A percentile compares a stretch with the other conserved stretches of the same genome.
Conservation (phyloP, 2,113 vertebrate species). For the Anser brachyrhynchus region DNA sequence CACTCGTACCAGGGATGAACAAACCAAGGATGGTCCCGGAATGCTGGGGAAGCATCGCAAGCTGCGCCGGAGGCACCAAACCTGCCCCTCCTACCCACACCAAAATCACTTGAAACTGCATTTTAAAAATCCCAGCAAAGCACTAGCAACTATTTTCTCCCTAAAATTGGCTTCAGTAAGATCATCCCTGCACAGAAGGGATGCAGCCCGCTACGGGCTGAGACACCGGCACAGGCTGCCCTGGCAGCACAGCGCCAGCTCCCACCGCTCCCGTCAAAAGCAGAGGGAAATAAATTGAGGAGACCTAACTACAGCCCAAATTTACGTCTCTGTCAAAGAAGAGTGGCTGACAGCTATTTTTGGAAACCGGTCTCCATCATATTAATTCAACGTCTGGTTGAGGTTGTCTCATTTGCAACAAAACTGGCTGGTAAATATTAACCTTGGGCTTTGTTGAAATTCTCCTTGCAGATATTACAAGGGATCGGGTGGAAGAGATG, state of each 20-base stretch:
- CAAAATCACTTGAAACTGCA: not conserved
- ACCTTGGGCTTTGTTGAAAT: constrained; percentile 70
- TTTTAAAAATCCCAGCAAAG: not conserved
- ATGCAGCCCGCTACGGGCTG: accelerated
- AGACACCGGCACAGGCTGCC: not conserved
- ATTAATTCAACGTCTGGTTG: constrained; percentile 63
- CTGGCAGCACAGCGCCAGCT: not conserved
- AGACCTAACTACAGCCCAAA: constrained; percentile 3
- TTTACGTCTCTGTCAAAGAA: constrained; percentile 58
- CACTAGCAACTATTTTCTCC: not conserved
- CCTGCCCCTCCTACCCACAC: not conserved
- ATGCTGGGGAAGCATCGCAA: not conserved
- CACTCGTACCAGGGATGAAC: not conserved
- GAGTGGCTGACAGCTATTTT: constrained; percentile 63
- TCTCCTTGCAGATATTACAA: constrained; percentile 63
- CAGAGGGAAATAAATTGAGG: not conserved
- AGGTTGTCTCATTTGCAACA: constrained; percentile 67
- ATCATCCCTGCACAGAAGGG: accelerated
- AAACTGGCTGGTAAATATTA: constrained; percentile 73
- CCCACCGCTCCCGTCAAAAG: not conserved
- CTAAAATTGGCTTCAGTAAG: not conserved
- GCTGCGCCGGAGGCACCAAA: not conserved
- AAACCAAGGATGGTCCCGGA: not conserved
- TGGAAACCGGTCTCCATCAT: constrained; percentile 50
- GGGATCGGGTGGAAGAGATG: constrained; percentile 20